Evolutionary conservation across 2,888 invertebrate genomes (phyloP).

Genomic region (Escarpia spicata): DNA sequence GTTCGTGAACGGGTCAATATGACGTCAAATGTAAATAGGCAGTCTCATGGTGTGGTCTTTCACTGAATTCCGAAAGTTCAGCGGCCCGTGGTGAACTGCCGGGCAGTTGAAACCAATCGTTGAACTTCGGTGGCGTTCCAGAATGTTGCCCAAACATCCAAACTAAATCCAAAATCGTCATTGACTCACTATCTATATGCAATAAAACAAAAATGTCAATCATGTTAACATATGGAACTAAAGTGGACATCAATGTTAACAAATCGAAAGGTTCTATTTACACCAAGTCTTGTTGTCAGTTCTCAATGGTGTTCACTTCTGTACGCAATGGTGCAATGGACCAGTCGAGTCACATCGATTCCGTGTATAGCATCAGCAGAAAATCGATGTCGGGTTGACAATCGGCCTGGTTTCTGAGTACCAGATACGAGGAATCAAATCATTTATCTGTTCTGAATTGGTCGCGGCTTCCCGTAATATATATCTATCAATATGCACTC

Average conservation of each 20-base stretch:
- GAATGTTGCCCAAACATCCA: background rate
- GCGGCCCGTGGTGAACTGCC: slow-evolving; percentile 20
- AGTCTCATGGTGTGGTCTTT: slow-evolving; percentile 8
- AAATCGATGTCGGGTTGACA: slow-evolving; percentile 19
- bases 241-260: slow-evolving; percentile 13
- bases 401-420: background rate
- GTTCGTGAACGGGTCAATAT: background rate
- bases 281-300: background rate
- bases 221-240: background rate
- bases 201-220: background rate
- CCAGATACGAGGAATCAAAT: slow-evolving; percentile 25
- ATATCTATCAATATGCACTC: background rate
- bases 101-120: background rate
- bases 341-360: slow-evolving; percentile 6
- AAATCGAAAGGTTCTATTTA: background rate
- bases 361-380: slow-evolving; percentile 6
- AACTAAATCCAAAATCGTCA: background rate
- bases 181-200: background rate
- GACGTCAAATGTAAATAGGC: slow-evolving; percentile 21
- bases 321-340: slow-evolving; percentile 17
- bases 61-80: slow-evolving; percentile 17
- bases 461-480: slow-evolving; percentile 24
- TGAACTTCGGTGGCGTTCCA: background rate
- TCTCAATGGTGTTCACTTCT: background rate
- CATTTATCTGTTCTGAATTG: slow-evolving; percentile 17